A percentile compares a stretch with the other conserved stretches of the same genome.
These are phyloP conservation scores for Andinoacara biseriatus DNA, from an alignment of 2,113 vertebrate genomes.

Conservation along the genomic window DNA sequence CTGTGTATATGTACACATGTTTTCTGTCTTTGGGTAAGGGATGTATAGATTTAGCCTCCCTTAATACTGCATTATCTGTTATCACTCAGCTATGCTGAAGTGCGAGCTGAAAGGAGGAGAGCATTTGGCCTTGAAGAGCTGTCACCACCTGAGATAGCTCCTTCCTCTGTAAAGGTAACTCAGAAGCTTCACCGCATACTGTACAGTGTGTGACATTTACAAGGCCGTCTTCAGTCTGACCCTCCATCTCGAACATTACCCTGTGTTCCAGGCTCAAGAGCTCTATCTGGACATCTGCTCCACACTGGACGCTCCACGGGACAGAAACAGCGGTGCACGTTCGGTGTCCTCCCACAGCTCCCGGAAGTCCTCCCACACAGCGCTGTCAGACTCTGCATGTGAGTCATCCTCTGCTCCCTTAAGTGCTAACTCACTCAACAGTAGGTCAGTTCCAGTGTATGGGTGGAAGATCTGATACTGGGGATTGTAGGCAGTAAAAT, in stretches of 20 bases:
- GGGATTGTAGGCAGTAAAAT: background rate
- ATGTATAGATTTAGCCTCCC: background rate
- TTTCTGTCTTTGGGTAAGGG: background rate
- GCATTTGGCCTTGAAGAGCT: conserved; percentile 87
- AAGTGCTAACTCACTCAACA: conserved; percentile 48
- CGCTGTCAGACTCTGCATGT: conserved; percentile 83
- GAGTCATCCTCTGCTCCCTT: conserved; percentile 69
- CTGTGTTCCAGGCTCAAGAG: conserved; percentile 79
- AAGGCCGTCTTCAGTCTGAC: background rate
- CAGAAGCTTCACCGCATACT: background rate
- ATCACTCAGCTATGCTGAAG: conserved; percentile 85
- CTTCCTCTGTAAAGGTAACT: conserved; percentile 85
- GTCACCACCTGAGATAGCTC: conserved; percentile 82
- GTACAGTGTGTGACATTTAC: background rate
- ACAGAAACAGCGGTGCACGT: conserved; percentile 75
- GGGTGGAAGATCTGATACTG: background rate
- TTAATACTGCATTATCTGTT: conserved; percentile 2
- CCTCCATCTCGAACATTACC: background rate
- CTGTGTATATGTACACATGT: background rate
- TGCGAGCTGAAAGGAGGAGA: conserved; percentile 87
- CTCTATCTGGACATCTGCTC: conserved; percentile 79
- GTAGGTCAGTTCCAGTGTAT: conserved; percentile 10
- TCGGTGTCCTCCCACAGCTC: conserved; percentile 84
- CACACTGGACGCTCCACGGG: conserved; percentile 70
- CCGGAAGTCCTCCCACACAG: conserved; percentile 81